A percentile compares a stretch with the other conserved stretches of the same genome.
phyloP scores from a whole-genome alignment of 1,140 invertebrate genomes.

The Homalodisca vitripennis region DNA sequence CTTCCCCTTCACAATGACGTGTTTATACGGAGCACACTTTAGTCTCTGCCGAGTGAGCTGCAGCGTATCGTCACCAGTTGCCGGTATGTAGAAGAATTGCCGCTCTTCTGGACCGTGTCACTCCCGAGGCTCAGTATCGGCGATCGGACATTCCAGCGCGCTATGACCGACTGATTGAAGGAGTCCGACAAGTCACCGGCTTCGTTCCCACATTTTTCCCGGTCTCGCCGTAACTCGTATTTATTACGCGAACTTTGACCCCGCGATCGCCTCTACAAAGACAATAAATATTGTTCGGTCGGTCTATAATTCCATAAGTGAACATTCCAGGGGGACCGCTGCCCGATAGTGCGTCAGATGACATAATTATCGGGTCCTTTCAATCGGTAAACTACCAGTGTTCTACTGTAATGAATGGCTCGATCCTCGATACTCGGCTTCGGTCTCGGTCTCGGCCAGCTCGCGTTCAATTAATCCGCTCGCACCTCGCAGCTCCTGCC shows the following conservation, averaged over 20 bases:
- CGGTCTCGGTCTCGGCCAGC: too few species aligned
- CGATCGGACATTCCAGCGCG: conserved; percentile 9
- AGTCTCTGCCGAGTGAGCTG: too few species aligned
- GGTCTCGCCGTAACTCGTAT: conserved; percentile 1
- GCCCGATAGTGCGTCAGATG: conserved; percentile 14
- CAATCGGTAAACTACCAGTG: conserved; percentile 23
- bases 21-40: too few species aligned
- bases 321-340: conserved; percentile 13
- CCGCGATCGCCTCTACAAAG: conserved; percentile 22
- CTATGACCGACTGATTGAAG: conserved; percentile 6
- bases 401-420: conserved; percentile 1
- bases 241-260: conserved; percentile 21
- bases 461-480: conserved; percentile 14
- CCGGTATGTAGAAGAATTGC: too few species aligned
- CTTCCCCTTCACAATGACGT: too few species aligned
- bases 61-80: too few species aligned
- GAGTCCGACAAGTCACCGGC: neutral
- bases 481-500: neutral
- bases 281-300: conserved; percentile 27
- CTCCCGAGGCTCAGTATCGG: too few species aligned
- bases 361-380: conserved; percentile 7
- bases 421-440: neutral
- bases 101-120: too few species aligned
- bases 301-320: conserved; percentile 25
- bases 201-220: conserved; percentile 19